Evolutionary conservation across 2,113 vertebrate species (phyloP).

Genomic region (Oplegnathus fasciatus): DNA sequence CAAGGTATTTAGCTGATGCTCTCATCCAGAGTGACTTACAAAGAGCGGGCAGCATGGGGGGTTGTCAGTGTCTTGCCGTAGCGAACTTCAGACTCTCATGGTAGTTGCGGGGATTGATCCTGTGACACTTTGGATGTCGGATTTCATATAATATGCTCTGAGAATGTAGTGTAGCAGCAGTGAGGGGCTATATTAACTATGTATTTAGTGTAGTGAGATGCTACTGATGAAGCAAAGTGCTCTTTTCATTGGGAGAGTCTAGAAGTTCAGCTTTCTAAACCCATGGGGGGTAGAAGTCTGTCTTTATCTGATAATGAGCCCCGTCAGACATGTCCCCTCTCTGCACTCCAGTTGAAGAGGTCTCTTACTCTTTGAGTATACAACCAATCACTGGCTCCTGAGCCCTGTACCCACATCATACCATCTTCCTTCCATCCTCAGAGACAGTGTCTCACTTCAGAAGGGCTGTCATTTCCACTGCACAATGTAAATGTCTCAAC

Average conservation of each 20-base stretch:
- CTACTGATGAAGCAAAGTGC: slow-evolving; percentile 15
- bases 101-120: slow-evolving; percentile 31
- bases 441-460: slow-evolving; percentile 39
- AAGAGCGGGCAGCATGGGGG: slow-evolving; percentile 3
- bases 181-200: background rate
- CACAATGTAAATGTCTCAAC: slow-evolving; percentile 32
- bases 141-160: slow-evolving; percentile 14
- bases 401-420: slow-evolving; percentile 33
- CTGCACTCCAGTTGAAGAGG: slow-evolving; percentile 36
- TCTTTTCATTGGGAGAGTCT: slow-evolving; percentile 19
- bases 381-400: slow-evolving; percentile 40
- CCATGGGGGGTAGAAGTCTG: slow-evolving; percentile 38
- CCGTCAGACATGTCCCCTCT: slow-evolving; percentile 76
- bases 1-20: slow-evolving; percentile 46
- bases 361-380: slow-evolving; percentile 56
- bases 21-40: slow-evolving; percentile 45
- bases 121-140: slow-evolving; percentile 7
- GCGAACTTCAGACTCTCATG: slow-evolving; percentile 16
- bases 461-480: slow-evolving; percentile 39
- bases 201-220: background rate
- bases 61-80: slow-evolving; percentile 35
- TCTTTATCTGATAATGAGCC: slow-evolving; percentile 85
- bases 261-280: slow-evolving; percentile 34
- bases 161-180: background rate
- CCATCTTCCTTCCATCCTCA: slow-evolving; percentile 31